A percentile compares a stretch with the other conserved stretches of the same genome.
Conservation (phyloP, 92 coral and sea anemone genomes). For the Palythoa heliodiscus region DNA sequence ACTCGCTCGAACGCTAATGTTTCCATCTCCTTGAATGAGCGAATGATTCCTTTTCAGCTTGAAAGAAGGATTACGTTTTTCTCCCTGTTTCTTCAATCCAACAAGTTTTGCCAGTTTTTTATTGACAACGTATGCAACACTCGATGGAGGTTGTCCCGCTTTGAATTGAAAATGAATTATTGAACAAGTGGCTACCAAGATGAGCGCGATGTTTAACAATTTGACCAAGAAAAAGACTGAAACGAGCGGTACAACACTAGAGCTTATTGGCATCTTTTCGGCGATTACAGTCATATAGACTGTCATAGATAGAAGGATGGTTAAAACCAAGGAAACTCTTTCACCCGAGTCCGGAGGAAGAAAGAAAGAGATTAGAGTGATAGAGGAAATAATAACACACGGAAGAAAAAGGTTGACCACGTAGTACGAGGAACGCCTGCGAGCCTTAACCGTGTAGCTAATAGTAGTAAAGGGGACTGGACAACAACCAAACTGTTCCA, state of each 20-base stretch:
- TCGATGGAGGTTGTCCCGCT: background rate
- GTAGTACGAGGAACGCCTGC: slow-evolving; percentile 43
- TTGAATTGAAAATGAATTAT: background rate
- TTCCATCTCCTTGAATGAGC: background rate
- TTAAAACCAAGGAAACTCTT: slow-evolving; percentile 45
- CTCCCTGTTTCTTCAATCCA: background rate
- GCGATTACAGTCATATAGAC: slow-evolving; percentile 54
- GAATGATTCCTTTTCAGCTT: background rate
- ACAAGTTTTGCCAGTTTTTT: background rate
- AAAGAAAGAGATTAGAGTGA: slow-evolving; percentile 35
- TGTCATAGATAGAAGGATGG: slow-evolving; percentile 41
- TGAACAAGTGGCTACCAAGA: slow-evolving; percentile 25
- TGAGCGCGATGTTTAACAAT: slow-evolving; percentile 34
- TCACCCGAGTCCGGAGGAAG: slow-evolving; percentile 54
- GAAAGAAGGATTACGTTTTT: no score
- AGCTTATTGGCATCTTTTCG: slow-evolving; percentile 43
- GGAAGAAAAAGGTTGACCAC: slow-evolving; percentile 38
- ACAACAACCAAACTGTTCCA: background rate
- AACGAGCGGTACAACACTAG: slow-evolving; percentile 37
- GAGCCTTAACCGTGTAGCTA: slow-evolving; percentile 1
- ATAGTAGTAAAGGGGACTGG: background rate
- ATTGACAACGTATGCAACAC: background rate
- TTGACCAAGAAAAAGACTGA: slow-evolving; percentile 24
- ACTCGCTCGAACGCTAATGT: background rate
- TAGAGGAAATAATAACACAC: slow-evolving; percentile 42